Evolutionary conservation across 1,140 invertebrate species (phyloP), one percentile per base, ranked within the genome.

Genomic region (Leptonema lineaticorne): DNA sequence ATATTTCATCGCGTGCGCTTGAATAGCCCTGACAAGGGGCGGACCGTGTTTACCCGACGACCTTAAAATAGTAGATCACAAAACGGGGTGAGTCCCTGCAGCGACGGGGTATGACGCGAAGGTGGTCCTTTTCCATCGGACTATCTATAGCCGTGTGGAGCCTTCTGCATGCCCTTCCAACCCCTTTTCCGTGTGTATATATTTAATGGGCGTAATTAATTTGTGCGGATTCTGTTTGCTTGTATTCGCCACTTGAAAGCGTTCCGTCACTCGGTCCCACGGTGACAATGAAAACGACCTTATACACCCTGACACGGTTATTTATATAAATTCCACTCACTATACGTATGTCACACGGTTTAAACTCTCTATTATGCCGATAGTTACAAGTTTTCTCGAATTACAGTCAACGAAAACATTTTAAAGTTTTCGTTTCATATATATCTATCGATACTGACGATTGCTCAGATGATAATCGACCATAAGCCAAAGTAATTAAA

Each of bases 121-220:
- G 16, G n/a, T n/a, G n/a, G n/a, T n/a, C n/a, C n/a, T n/a, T n/a
- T n/a, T n/a, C 37, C 50, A 26, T 53, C 22, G 9, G 50, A 9
- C 50, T 53, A 53, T 53, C 50, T 53, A 53, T 53, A 53, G 50
- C 50, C 50, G 3, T 53, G 18, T 11, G 50, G 22, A 26, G n/a
- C 37, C 37, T 11, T 14, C 37, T n/a, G n/a, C n/a, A n/a, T n/a
- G n/a, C 16, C 16, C 46, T 20, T 18, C 22, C 50, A 11, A 20
- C 50, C 7, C 50, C 20, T n/a, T n/a, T n/a, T 4, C 33, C 64
- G 24, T 64, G 65, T 67, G 59, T 67, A 58, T 60, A 45, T 57
- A 63, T 67, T 67, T 57, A 70, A 70, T 70, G 59, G 60, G 46
- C 60, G 65, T 66, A 70, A 70, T 70, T 70, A 70, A 70, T 70